A percentile compares a stretch with the other conserved stretches of the same genome.
Evolutionary conservation across 2,888 invertebrate species (phyloP).

Genomic region (Parnassius glacialis): DNA sequence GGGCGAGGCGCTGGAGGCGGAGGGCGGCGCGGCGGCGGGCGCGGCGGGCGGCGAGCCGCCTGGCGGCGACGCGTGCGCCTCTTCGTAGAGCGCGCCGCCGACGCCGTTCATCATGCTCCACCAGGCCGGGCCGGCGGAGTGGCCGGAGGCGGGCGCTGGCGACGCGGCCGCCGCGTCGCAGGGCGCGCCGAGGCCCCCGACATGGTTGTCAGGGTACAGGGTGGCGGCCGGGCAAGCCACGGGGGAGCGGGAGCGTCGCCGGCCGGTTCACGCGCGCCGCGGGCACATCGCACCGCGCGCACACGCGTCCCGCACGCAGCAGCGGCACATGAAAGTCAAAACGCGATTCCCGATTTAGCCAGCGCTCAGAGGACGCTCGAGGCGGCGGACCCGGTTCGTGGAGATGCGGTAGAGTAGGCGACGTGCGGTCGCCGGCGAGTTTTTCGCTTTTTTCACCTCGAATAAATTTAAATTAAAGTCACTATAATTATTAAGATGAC

Average conservation of each 20-base stretch:
- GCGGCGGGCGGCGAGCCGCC: conserved; percentile 84
- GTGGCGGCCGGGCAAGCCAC: conserved; percentile 91
- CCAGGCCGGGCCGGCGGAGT: conserved; percentile 92
- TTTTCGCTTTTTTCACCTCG: not conserved
- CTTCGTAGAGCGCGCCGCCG: conserved; percentile 90
- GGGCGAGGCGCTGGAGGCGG: conserved; percentile 80
- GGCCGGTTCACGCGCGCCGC: conserved; percentile 76
- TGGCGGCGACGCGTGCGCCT: conserved; percentile 83
- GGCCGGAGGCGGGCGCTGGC: conserved; percentile 91
- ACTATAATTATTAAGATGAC: not conserved
- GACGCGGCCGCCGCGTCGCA: conserved; percentile 85
- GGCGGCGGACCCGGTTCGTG: conserved; percentile 1
- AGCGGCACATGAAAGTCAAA: conserved; percentile 78
- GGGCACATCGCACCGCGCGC: conserved; percentile 78
- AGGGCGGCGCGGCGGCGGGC: conserved; percentile 84
- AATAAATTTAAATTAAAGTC: conserved; percentile 8
- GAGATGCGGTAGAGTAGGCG: not conserved
- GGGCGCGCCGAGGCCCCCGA: conserved; percentile 85
- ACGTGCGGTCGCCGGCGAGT: not conserved
- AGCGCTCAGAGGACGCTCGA: conserved; percentile 51
- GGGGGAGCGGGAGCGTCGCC: conserved; percentile 80
- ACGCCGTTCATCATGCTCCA: conserved; percentile 91
- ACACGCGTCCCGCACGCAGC: conserved; percentile 71
- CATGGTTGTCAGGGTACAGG: conserved; percentile 90
- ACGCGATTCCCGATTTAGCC: conserved; percentile 75